Percentiles rank a stretch among this genome's conserved stretches.
Conservation (phyloP, 2,888 invertebrate genomes). For the Eledone cirrhosa region DNA sequence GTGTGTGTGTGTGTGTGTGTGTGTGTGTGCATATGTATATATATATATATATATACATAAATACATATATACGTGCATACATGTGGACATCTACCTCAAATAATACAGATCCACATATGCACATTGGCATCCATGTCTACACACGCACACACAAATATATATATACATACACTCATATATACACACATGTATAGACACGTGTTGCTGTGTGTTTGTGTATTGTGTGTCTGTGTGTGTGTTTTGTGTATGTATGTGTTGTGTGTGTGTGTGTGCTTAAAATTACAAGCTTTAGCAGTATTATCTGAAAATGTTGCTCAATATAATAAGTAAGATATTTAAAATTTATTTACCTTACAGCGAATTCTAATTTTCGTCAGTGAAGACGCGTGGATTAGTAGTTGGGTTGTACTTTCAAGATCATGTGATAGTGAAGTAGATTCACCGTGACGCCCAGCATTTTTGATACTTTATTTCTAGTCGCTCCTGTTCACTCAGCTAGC, state of each 20-base stretch:
- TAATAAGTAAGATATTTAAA: too few species aligned
- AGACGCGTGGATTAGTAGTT: too few species aligned
- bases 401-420: too few species aligned
- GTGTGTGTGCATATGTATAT: background rate
- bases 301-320: too few species aligned
- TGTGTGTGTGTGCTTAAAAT: background rate
- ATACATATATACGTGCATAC: background rate
- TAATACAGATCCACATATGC: background rate
- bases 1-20: background rate
- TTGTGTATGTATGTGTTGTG: background rate
- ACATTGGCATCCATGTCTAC: too few species aligned
- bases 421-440: too few species aligned
- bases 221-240: background rate
- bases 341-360: too few species aligned
- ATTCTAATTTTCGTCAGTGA: too few species aligned
- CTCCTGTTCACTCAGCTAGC: too few species aligned
- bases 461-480: too few species aligned
- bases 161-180: background rate
- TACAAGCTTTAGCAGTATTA: background rate
- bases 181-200: background rate
- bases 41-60: background rate
- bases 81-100: background rate
- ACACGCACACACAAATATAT: background rate
- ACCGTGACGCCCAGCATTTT: too few species aligned
- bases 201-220: background rate